Base-by-base conservation (phyloP, 2,113 vertebrate species). In the Lipophrys pholis region DNA sequence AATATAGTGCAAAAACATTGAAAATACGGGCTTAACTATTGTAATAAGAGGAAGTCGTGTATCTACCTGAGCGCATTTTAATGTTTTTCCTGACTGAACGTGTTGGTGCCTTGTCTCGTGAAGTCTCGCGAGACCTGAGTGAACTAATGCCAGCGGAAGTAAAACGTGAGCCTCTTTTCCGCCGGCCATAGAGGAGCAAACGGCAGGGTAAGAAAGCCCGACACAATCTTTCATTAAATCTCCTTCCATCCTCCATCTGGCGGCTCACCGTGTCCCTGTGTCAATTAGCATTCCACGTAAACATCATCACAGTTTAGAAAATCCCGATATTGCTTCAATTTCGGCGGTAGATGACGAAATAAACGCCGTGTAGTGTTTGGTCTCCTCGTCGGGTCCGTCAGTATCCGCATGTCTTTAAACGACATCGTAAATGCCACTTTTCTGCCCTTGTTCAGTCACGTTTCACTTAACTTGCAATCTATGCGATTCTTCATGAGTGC, bases 81-180 rank as follows among this genome's bases (percentile, higher is more conserved):
- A 30, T 30, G 21, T 30, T 30, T 30, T 30, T 2, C 2, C 2
- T 30, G 21, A 30, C 2, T 30, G 21, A 30, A 30, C 21, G 21
- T 30, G 2, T 30, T 30, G 21, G 21, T 30, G 21, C 21, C 21
- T 30, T 30, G 0, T 8, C 11, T 0, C 1, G 1, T 1, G 11
- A 51, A 3, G 14, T 94, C 85, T 95, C 94, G 95, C 94, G 95
- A 90, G 90, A 93, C 0, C 48, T 85, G 41, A 17, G 35, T 66
- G 71, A 76, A 82, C 89, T 87, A 93, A 88, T 77, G 86, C 78
- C 72, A 87, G 86, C 94, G 94, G 95, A 96, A 95, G 93, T 57
- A 67, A 0, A 0, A 0, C 0, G 0, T 0, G 0, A 6, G 79
- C 70, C 95, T 97, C 81, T 96, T 97, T 96, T 95, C 94, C 93